Conservation (phyloP, 2,797 vertebrate species). For the Pseudochaenichthys georgianus region DNA sequence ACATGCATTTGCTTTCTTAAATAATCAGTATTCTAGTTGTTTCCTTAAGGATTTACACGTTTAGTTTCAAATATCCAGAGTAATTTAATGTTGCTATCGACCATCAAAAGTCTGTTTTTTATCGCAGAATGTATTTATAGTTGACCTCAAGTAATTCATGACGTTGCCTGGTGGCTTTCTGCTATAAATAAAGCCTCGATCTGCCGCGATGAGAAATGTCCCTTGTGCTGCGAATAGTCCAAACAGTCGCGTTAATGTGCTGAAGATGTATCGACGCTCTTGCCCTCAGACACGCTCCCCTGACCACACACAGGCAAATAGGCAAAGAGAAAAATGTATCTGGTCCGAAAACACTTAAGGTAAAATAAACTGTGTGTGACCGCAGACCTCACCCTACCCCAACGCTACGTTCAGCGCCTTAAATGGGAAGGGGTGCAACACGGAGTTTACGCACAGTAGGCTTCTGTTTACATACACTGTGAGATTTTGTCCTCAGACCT, state of each 20-base stretch:
- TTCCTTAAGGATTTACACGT: background rate
- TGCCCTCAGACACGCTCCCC: slow-evolving; percentile 43
- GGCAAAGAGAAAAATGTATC: slow-evolving; percentile 57
- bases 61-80: background rate
- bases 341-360: slow-evolving; percentile 48
- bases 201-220: background rate
- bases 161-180: background rate
- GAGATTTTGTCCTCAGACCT: slow-evolving; percentile 59
- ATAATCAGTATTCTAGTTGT: too few relatives aligned
- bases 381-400: slow-evolving; percentile 47
- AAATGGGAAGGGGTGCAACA: slow-evolving; percentile 68
- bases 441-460: slow-evolving; percentile 61
- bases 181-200: background rate
- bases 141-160: background rate
- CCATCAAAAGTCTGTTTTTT: background rate
- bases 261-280: slow-evolving; percentile 44
- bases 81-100: background rate
- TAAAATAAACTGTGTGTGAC: slow-evolving; percentile 71
- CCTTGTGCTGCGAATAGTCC: background rate
- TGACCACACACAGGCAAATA: slow-evolving; percentile 64
- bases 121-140: slow-evolving; percentile 8
- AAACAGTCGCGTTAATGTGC: slow-evolving; percentile 26
- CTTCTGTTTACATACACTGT: slow-evolving; percentile 71
- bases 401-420: slow-evolving; percentile 66
- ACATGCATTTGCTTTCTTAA: background rate